phyloP scores from a whole-genome alignment of 1,140 invertebrate species.

The Tetramorium alpestre region DNA sequence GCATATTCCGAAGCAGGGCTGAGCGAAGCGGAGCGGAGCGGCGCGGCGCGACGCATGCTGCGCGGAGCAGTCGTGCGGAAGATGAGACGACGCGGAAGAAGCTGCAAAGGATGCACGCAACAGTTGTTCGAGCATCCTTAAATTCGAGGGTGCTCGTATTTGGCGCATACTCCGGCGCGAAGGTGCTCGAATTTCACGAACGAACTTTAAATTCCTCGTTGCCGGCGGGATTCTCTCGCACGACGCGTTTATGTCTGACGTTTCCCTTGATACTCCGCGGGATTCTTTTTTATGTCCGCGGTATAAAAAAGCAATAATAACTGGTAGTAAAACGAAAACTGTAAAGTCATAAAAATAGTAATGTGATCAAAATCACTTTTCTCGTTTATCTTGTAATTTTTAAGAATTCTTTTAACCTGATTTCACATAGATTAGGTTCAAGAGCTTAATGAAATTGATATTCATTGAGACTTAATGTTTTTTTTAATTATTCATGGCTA shows the following conservation, averaged over 20 bases:
- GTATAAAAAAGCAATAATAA: not conserved
- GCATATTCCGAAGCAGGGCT: conserved; percentile 45
- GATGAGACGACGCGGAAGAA: conserved; percentile 57
- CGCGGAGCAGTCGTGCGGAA: conserved; percentile 53
- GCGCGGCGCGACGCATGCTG: conserved; percentile 42
- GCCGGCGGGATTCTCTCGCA: not conserved
- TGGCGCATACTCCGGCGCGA: conserved; percentile 18
- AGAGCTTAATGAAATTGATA: not conserved
- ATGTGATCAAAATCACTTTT: not conserved
- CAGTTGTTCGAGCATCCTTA: conserved; percentile 62
- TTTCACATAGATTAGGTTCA: not conserved
- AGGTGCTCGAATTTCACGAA: conserved; percentile 32
- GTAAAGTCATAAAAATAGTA: not conserved
- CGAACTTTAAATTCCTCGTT: not conserved
- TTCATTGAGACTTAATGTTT: not conserved
- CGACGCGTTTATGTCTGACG: not conserved
- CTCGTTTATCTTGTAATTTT: not conserved
- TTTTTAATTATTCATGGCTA: not conserved
- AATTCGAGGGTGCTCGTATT: conserved; percentile 53
- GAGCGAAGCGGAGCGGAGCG: not conserved
- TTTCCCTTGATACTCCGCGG: not conserved
- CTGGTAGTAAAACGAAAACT: not conserved
- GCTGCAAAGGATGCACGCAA: conserved; percentile 60
- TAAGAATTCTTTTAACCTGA: not conserved
- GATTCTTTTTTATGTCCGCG: not conserved